A percentile compares a stretch with the other conserved stretches of the same genome.
Conservation (phyloP, 2,888 invertebrate genomes). For the Tromatobia lineatoria region DNA sequence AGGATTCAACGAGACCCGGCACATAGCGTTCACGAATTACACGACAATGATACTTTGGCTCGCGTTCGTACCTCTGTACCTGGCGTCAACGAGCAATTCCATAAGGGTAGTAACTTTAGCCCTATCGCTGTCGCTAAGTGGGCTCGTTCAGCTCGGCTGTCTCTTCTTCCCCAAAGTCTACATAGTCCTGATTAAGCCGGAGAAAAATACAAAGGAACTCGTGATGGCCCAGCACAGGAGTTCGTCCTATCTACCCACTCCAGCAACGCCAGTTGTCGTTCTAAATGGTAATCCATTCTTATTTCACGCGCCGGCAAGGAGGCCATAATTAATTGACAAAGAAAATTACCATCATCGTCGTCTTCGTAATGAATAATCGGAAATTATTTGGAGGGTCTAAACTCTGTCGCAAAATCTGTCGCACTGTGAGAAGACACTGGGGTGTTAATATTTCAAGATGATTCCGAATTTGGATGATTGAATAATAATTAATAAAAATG, state of each 20-base stretch:
- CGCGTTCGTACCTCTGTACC: constrained; percentile 87
- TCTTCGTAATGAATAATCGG: not conserved
- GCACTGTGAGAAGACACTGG: not conserved
- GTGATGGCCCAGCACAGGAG: constrained; percentile 86
- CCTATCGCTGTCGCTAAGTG: constrained; percentile 86
- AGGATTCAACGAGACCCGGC: constrained; percentile 87
- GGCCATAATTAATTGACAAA: constrained; percentile 43
- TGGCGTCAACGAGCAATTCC: constrained; percentile 86
- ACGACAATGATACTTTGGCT: constrained; percentile 87
- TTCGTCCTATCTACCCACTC: constrained; percentile 78
- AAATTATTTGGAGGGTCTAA: not conserved
- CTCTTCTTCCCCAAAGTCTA: constrained; percentile 87
- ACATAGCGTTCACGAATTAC: constrained; percentile 87
- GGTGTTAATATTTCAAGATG: not conserved
- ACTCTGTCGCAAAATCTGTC: not conserved
- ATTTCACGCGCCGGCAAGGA: constrained; percentile 65
- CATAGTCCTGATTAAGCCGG: constrained; percentile 87
- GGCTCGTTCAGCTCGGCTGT: constrained; percentile 86
- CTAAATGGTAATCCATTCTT: constrained; percentile 77
- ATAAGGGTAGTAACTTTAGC: constrained; percentile 86
- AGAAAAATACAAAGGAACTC: constrained; percentile 87
- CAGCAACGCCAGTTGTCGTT: constrained; percentile 77
- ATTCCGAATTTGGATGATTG: not conserved
- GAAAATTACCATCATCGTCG: not conserved
- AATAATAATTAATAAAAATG: not conserved